Base-by-base conservation (phyloP, 2,888 invertebrate genomes). In the Diaprepes abbreviatus region DNA sequence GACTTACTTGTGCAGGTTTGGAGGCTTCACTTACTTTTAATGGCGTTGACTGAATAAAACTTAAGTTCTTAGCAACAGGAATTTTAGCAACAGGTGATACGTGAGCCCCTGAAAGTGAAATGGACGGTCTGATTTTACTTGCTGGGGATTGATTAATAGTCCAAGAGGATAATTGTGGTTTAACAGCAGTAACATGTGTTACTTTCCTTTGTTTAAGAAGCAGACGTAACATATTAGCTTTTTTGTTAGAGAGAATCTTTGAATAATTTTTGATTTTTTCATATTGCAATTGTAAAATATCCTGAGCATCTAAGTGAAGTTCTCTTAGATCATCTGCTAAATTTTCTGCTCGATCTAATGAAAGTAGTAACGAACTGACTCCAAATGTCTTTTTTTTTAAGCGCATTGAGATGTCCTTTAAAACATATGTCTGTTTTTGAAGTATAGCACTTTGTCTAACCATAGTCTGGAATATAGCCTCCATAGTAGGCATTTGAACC, bases 401-500 rank as follows among this genome's bases (percentile, higher is more conserved):
- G 31, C 81, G 76, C 65, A 74, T 80, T 6, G 78, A 74, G 58
- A 85, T 81, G 66, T 84, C 83, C 73, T 83, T 83, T 63, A 85
- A 72, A 45, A 83, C 65, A 63, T 83, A 84, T 57, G 72, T 77
- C 73, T 90, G 91, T 62, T 86, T 88, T 70, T 84, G 85, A 19
- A 91, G 85, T 68, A 91, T 89, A 73, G 92, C 92, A 74, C 90
- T 91, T 72, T 94, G 91, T 69, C 89, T 89, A 24, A 92, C 90
- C 78, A 95, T 85, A 0, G 92, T 91, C 78, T 93, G 92, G 83
- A 94, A 95, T 6, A 94, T 89, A 28, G 90, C 89, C 78, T 94
- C 93, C 75, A 93, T 84, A 28, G 90, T 89, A 0, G 94, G 93
- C 12, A 90, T 87, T 67, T 89, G 88, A 85, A 91, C 87, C 66